Conservation (phyloP, 2,797 vertebrate species). For the Acestrorhynchus altus region DNA sequence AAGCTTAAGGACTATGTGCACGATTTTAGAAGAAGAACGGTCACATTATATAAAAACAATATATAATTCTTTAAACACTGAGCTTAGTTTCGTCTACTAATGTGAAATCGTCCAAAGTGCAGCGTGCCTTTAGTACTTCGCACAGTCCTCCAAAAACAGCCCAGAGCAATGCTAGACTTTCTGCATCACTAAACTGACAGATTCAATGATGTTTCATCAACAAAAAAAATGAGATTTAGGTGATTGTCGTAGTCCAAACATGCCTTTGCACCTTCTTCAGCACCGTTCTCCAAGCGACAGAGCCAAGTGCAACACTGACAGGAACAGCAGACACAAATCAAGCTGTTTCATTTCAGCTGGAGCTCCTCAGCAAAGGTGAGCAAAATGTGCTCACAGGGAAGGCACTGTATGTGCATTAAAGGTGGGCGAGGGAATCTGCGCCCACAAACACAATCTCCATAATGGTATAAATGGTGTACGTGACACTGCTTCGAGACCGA, state of each 20-base stretch:
- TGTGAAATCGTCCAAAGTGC: too few species aligned
- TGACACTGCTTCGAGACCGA: constrained; percentile 3
- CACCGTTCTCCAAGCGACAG: constrained; percentile 16
- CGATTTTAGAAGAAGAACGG: too few species aligned
- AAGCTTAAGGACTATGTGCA: too few species aligned
- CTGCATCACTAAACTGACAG: constrained; percentile 20
- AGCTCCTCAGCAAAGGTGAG: background rate
- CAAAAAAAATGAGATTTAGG: constrained; percentile 19
- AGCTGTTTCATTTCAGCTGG: constrained; percentile 47
- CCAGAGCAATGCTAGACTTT: constrained; percentile 23
- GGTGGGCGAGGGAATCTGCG: background rate
- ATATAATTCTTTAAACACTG: too few species aligned
- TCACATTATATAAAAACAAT: too few species aligned
- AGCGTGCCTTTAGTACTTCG: too few species aligned
- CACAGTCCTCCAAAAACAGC: constrained; percentile 18
- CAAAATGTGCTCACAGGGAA: background rate
- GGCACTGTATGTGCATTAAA: too few species aligned
- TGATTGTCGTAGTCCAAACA: constrained; percentile 37
- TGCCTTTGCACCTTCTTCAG: constrained; percentile 27
- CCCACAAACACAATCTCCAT: background rate
- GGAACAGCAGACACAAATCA: constrained; percentile 46
- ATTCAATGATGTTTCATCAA: constrained; percentile 25
- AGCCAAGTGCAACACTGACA: constrained; percentile 56
- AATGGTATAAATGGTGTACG: background rate
- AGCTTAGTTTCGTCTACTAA: too few species aligned